Conservation (phyloP, 1,140 invertebrate species). For the Drosophila obscura region DNA sequence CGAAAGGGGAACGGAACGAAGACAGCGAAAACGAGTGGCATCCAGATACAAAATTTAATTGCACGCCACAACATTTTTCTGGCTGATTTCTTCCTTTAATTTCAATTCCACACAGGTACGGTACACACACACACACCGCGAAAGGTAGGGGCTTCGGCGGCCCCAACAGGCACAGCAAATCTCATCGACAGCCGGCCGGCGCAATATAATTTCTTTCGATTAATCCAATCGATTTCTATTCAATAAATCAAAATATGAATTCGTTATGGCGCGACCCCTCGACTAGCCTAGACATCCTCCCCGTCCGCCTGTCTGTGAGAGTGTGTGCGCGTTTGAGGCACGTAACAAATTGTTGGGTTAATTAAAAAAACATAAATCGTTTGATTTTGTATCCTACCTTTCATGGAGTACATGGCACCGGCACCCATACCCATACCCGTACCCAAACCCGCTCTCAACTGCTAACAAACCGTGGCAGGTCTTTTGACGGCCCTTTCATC, state of each 20-base stretch:
- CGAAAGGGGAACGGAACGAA: not conserved
- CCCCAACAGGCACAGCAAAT: conserved; percentile 56
- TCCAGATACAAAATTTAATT: conserved; percentile 61
- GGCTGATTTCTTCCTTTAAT: conserved; percentile 67
- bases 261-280: conserved; percentile 69
- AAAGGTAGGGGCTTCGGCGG: conserved; percentile 20
- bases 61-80: conserved; percentile 66
- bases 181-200: conserved; percentile 55
- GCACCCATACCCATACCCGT: not conserved
- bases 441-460: conserved; percentile 23
- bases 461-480: conserved; percentile 58
- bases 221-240: conserved; percentile 83
- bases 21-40: conserved; percentile 11
- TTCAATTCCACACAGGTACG: conserved; percentile 54
- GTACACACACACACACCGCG: conserved; percentile 18
- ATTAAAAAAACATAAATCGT: conserved; percentile 84
- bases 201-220: conserved; percentile 82
- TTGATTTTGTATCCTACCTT: conserved; percentile 61
- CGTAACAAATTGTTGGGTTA: conserved; percentile 83
- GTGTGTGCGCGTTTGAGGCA: conserved; percentile 73
- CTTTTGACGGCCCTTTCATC: conserved; percentile 70
- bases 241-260: conserved; percentile 83
- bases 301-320: conserved; percentile 21
- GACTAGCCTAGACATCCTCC: conserved; percentile 38
- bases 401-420: too few relatives aligned